phyloP scores from a whole-genome alignment of 2,113 vertebrate species.

The Rissa tridactyla region DNA sequence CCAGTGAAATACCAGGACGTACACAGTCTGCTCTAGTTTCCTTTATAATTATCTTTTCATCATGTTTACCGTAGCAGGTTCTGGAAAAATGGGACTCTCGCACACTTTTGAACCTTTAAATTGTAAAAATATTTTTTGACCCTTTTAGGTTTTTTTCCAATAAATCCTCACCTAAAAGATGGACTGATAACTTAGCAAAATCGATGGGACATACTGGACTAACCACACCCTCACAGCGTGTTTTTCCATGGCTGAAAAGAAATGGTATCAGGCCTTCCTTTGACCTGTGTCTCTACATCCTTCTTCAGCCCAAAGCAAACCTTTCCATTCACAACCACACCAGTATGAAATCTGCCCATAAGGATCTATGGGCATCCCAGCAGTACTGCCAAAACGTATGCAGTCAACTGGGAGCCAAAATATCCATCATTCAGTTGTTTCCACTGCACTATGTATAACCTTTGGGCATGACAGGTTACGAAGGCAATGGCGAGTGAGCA shows the following conservation, averaged over 20 bases:
- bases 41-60: background rate
- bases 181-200: background rate
- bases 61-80: background rate
- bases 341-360: background rate
- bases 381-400: rapidly evolving
- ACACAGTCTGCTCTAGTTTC: background rate
- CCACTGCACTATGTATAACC: background rate
- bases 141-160: background rate
- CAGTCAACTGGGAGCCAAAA: background rate
- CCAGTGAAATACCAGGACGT: background rate
- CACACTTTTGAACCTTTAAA: background rate
- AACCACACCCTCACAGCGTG: background rate
- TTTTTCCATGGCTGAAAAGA: background rate
- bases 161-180: background rate
- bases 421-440: rapidly evolving
- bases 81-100: background rate
- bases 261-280: background rate
- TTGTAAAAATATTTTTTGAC: background rate
- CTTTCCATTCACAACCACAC: background rate
- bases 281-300: rapidly evolving
- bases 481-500: background rate
- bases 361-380: background rate
- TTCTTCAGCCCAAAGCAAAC: background rate
- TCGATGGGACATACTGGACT: background rate
- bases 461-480: background rate